Evolutionary conservation across 2,113 vertebrate genomes (phyloP).

Genomic region (Trinectes maculatus): DNA sequence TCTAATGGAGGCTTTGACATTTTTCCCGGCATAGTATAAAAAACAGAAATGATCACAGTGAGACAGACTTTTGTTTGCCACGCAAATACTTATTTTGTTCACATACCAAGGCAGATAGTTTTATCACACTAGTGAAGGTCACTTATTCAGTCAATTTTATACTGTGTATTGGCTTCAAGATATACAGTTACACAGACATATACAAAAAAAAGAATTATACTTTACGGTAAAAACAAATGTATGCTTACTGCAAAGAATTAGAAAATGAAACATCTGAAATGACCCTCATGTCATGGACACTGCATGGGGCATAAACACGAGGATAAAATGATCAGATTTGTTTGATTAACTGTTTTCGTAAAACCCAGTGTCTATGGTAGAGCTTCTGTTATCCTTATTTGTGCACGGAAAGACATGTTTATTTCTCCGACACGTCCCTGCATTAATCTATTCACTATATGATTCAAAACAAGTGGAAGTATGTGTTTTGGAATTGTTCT

Average conservation of each 20-base stretch:
- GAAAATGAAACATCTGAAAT: no score
- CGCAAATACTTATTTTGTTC: constrained; percentile 4
- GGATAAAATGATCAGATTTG: no score
- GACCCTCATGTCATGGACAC: no score
- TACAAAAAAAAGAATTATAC: not conserved
- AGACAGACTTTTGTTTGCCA: constrained; percentile 25
- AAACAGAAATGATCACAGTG: constrained; percentile 34
- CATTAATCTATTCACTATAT: not conserved
- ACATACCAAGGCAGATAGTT: constrained; percentile 17
- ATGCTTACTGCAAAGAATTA: no score
- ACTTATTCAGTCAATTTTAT: not conserved
- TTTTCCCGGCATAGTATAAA: constrained; percentile 39
- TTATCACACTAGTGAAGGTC: constrained; percentile 8
- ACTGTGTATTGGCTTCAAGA: not conserved
- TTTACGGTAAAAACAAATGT: no score
- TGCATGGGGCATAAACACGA: no score
- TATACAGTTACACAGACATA: constrained; percentile 1
- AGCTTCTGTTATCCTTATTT: no score
- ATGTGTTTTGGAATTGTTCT: constrained; percentile 16
- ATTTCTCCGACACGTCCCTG: not conserved
- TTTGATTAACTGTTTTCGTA: no score
- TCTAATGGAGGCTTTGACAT: constrained; percentile 53
- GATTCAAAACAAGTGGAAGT: constrained; percentile 8
- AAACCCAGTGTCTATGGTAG: no score
- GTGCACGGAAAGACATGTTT: not conserved